These are phyloP conservation scores for Chamaedrilus cognettii DNA, from an alignment of 2,888 invertebrate species.

Conservation along the genomic window DNA sequence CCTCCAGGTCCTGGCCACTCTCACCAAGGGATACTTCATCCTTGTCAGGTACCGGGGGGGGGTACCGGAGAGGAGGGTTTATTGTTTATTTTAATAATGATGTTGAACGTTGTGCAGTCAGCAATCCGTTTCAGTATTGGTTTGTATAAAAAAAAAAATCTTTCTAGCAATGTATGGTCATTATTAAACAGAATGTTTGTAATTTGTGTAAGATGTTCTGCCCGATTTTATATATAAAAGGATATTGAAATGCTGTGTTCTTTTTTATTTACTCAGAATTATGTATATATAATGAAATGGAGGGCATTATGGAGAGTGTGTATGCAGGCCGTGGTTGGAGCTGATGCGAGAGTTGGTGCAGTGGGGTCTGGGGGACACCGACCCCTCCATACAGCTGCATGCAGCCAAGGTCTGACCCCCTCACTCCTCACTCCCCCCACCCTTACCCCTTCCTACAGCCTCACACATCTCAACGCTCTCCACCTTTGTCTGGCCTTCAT, in stretches of 20 bases:
- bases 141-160: no score
- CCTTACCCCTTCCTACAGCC: no score
- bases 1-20: conserved; percentile 65
- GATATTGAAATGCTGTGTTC: neutral
- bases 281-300: conserved; percentile 1
- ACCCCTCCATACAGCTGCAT: conserved; percentile 72
- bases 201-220: no score
- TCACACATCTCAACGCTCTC: no score
- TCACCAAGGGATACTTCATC: conserved; percentile 58
- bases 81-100: neutral
- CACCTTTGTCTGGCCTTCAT: no score
- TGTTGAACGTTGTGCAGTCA: neutral
- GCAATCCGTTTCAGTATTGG: neutral
- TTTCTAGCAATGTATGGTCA: no score
- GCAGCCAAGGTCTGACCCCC: conserved; percentile 62
- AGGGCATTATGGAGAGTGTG: neutral
- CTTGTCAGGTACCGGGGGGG: conserved; percentile 55
- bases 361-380: conserved; percentile 66
- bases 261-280: neutral
- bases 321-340: conserved; percentile 64
- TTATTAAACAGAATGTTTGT: no score
- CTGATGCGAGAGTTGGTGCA: conserved; percentile 68
- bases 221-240: neutral
- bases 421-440: no score
- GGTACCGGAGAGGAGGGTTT: neutral